Conservation (phyloP, 2,888 invertebrate species). For the Drosophila neutralis region DNA sequence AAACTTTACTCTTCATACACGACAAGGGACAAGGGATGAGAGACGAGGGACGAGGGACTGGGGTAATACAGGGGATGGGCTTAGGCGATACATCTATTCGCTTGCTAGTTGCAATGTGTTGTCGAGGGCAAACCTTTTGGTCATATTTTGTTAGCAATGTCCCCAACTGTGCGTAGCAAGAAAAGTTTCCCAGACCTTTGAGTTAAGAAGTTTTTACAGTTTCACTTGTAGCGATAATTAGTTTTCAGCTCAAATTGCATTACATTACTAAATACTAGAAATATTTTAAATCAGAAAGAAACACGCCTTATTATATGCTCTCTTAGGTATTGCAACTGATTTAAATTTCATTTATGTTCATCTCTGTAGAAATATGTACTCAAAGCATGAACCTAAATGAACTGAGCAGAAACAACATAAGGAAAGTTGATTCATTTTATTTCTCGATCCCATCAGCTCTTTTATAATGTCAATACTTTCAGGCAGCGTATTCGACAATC, state of each 20-base stretch:
- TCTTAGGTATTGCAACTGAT: background rate
- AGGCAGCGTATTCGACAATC: background rate
- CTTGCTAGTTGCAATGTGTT: slow-evolving; percentile 64
- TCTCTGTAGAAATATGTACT: background rate
- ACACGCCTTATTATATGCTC: background rate
- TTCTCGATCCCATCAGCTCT: background rate
- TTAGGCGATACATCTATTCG: slow-evolving; percentile 26
- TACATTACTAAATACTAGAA: background rate
- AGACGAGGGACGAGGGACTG: background rate
- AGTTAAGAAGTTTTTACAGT: slow-evolving; percentile 41
- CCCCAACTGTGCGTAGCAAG: slow-evolving; percentile 43
- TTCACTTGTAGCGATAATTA: slow-evolving; percentile 19
- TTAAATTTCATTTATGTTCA: background rate
- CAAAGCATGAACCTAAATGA: background rate
- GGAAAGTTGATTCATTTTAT: background rate
- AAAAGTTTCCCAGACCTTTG: slow-evolving; percentile 55
- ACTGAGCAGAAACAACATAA: background rate
- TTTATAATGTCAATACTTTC: background rate
- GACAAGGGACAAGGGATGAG: slow-evolving; percentile 21
- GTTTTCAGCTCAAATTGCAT: slow-evolving; percentile 2
- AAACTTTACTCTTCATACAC: slow-evolving; percentile 66
- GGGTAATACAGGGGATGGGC: background rate
- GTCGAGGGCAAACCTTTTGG: slow-evolving; percentile 39
- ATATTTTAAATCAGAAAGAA: background rate
- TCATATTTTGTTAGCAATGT: slow-evolving; percentile 32